Conservation (phyloP, 2,113 vertebrate genomes). For the Euleptes europaea region DNA sequence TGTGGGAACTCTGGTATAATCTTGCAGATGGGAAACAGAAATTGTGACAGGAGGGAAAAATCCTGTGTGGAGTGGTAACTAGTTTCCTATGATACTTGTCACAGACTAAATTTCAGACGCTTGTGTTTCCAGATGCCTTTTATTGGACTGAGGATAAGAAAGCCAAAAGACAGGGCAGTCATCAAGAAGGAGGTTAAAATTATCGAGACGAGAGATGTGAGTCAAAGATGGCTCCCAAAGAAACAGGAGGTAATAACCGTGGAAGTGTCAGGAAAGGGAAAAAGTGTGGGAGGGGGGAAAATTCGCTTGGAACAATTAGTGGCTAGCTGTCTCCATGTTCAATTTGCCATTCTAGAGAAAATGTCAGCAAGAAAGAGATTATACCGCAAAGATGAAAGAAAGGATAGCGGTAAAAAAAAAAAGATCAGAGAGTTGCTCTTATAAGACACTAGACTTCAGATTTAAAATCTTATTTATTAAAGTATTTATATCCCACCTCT, state of each 20-base stretch:
- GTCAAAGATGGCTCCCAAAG: not conserved
- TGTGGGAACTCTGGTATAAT: too few species aligned
- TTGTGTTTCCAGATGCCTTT: not conserved
- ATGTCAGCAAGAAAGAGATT: not conserved
- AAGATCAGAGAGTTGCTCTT: not conserved
- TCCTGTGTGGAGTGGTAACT: too few species aligned
- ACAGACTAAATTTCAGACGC: too few species aligned
- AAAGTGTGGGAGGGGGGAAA: too few species aligned
- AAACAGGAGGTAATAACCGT: not conserved
- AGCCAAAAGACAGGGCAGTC: too few species aligned
- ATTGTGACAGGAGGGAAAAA: not conserved
- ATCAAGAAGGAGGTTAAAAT: too few species aligned
- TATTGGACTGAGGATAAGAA: not conserved
- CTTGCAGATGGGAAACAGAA: not conserved
- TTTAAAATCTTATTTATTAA: not conserved
- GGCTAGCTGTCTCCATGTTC: not conserved
- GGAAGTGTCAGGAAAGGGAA: not conserved
- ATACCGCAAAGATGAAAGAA: too few species aligned
- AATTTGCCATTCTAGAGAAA: not conserved
- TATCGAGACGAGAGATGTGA: too few species aligned
- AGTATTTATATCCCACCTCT: too few species aligned
- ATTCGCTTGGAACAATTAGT: not conserved
- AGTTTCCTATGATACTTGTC: too few species aligned
- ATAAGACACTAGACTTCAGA: not conserved
- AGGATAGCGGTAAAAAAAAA: not conserved